These are phyloP conservation scores for Yoshiicerus persimilis DNA, from an alignment of 1,140 invertebrate genomes.

Conservation along the genomic window DNA sequence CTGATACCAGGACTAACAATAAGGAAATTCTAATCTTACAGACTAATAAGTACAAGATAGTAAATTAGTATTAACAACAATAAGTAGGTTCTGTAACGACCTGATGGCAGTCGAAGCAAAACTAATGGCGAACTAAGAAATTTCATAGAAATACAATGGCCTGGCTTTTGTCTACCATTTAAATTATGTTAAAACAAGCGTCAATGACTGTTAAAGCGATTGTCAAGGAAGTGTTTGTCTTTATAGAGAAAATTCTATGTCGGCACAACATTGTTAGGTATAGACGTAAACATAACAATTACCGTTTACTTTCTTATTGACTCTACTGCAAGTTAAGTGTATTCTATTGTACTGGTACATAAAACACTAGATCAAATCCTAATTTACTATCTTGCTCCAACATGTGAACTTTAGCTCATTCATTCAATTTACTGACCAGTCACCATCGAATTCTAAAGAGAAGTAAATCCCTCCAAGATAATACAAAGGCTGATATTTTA, in stretches of 20 bases:
- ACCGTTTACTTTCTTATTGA: neutral
- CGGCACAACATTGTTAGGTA: neutral
- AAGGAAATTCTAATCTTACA: neutral
- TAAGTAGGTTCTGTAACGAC: neutral
- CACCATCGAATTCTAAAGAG: too few species aligned
- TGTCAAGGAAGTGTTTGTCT: neutral
- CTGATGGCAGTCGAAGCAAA: neutral
- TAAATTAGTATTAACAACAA: neutral
- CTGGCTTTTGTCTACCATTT: neutral
- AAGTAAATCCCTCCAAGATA: too few species aligned
- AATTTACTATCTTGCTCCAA: neutral
- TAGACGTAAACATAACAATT: neutral
- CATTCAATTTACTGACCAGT: neutral
- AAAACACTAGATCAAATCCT: neutral
- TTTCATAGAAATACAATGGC: neutral
- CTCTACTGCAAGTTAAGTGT: too few species aligned
- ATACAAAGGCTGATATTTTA: too few species aligned
- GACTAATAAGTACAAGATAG: neutral
- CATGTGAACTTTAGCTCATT: neutral
- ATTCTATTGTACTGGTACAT: too few species aligned
- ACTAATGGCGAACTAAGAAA: neutral
- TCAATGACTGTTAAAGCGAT: neutral
- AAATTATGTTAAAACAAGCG: neutral
- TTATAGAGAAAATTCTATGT: neutral
- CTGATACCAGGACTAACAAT: neutral